Evolutionary conservation across 2,113 vertebrate species (phyloP).

Genomic region (Alethe diademata): DNA sequence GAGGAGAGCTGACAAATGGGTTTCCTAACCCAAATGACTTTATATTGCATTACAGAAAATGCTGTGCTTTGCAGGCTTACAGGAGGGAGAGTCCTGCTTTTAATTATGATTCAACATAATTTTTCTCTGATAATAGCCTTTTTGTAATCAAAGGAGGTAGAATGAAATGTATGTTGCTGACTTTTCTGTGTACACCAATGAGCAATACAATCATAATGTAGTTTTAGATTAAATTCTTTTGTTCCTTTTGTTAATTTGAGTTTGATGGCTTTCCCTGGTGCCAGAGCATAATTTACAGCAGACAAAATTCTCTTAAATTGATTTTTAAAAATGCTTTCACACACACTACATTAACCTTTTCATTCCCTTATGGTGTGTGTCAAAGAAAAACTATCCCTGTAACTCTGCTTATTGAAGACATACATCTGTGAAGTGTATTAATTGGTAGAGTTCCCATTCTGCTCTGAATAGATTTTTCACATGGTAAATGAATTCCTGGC

Average conservation of each 20-base stretch:
- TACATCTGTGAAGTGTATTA: neutral
- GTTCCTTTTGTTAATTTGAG: constrained; percentile 50
- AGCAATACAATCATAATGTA: neutral
- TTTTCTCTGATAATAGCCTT: constrained; percentile 37
- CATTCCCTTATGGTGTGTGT: neutral
- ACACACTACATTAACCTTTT: constrained; percentile 26
- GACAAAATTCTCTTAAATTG: constrained; percentile 46
- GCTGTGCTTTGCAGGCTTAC: neutral
- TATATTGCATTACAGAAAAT: neutral
- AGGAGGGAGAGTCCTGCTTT: neutral
- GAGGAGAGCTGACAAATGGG: neutral
- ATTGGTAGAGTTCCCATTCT: neutral
- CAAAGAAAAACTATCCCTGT: constrained; percentile 23
- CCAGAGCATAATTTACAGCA: constrained; percentile 28
- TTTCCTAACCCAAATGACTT: neutral
- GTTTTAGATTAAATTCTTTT: constrained; percentile 52
- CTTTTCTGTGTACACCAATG: neutral
- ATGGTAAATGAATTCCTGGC: neutral
- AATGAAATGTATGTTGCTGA: neutral
- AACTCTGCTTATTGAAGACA: neutral
- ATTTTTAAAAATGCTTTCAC: constrained; percentile 23
- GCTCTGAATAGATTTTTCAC: neutral
- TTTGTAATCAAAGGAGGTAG: constrained; percentile 38
- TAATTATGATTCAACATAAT: constrained; percentile 16
- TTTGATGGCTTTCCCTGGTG: constrained; percentile 42